These are phyloP conservation scores for Pogonocichla stellata DNA, from an alignment of 2,113 vertebrate species.

Conservation along the genomic window DNA sequence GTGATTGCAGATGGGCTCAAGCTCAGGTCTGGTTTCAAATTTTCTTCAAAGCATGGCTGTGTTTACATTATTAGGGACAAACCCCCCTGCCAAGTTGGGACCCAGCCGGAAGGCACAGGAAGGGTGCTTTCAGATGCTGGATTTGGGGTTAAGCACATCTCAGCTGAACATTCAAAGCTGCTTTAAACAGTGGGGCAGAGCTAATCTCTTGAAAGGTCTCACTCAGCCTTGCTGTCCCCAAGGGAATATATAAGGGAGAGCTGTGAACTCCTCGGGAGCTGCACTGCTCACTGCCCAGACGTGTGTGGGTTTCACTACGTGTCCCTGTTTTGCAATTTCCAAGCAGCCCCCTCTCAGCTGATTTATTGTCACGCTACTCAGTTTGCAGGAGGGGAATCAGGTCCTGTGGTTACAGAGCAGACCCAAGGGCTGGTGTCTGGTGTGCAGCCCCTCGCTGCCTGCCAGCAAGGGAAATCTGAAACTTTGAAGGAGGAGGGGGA, in stretches of 20 bases:
- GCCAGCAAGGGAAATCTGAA: slow-evolving; percentile 53
- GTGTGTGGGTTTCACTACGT: neutral
- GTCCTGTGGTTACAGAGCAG: neutral
- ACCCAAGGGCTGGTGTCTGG: neutral
- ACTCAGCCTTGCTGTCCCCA: neutral
- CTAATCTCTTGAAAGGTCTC: slow-evolving; percentile 36
- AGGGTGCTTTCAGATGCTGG: neutral
- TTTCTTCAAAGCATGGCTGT: neutral
- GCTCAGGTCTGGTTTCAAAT: neutral
- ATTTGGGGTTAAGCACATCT: slow-evolving; percentile 3
- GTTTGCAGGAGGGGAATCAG: slow-evolving; percentile 28
- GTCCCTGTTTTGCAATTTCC: neutral
- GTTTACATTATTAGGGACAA: neutral
- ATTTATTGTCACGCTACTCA: slow-evolving; percentile 27
- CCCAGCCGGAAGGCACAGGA: neutral
- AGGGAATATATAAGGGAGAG: neutral
- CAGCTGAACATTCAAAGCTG: neutral
- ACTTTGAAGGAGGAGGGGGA: slow-evolving; percentile 46
- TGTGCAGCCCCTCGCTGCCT: slow-evolving; percentile 27
- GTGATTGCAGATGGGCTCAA: neutral
- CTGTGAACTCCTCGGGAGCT: neutral
- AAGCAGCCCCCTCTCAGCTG: slow-evolving; percentile 28
- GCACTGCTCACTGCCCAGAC: neutral
- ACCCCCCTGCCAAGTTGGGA: neutral
- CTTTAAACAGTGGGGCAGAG: neutral